Evolutionary conservation across 2,113 vertebrate genomes (phyloP).

Genomic region (Motacilla tschutschensis): DNA sequence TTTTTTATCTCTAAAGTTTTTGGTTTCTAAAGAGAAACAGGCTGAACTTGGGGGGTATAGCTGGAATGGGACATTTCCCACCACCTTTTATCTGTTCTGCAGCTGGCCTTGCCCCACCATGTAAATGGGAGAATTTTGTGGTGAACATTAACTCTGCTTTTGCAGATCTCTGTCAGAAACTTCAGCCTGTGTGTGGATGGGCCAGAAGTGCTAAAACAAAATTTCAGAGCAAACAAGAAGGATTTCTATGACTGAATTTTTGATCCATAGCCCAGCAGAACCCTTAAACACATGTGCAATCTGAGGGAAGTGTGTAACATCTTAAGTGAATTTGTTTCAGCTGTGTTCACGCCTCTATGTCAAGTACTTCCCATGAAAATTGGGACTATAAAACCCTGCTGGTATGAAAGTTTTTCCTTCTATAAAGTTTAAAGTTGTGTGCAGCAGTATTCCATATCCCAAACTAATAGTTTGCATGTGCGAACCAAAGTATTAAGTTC

Average conservation of each 20-base stretch:
- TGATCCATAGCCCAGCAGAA: not conserved
- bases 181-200: not conserved
- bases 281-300: not conserved
- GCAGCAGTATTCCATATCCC: not conserved
- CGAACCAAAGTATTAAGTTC: not conserved
- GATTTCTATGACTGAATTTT: not conserved
- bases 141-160: not conserved
- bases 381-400: not conserved
- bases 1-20: not conserved
- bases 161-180: not conserved
- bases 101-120: not conserved
- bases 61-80: not conserved
- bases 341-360: conserved; percentile 18
- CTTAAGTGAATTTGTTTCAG: conserved; percentile 46
- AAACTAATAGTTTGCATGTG: conserved; percentile 3
- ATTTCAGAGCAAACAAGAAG: not conserved
- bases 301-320: not conserved
- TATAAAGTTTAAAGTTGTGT: not conserved
- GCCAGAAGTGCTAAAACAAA: not conserved
- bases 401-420: not conserved
- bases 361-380: conserved; percentile 36
- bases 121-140: not conserved
- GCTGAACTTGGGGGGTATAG: not conserved
- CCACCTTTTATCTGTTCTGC: not conserved
- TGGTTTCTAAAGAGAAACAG: not conserved